Conservation (phyloP, 2,113 vertebrate genomes). For the Sander lucioperca region DNA sequence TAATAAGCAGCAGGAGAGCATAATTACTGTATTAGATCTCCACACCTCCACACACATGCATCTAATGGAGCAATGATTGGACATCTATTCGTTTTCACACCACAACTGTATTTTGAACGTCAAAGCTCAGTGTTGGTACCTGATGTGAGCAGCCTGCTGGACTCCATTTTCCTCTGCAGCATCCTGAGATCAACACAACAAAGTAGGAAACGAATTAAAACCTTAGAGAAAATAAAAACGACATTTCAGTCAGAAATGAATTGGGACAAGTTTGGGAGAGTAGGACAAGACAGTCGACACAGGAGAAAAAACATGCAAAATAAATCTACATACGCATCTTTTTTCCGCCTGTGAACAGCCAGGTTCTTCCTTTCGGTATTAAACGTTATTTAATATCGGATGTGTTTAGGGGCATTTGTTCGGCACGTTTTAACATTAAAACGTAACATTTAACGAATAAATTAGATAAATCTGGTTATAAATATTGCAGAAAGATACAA, state of each 20-base stretch:
- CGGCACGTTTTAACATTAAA: neutral
- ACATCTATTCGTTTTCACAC: neutral
- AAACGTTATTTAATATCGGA: neutral
- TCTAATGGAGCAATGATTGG: neutral
- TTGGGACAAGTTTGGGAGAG: neutral
- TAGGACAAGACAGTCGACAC: neutral
- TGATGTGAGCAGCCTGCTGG: constrained; percentile 19
- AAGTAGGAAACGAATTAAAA: neutral
- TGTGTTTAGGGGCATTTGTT: rapidly evolving
- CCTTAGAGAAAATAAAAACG: neutral
- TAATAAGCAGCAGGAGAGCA: neutral
- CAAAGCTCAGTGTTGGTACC: constrained; percentile 41
- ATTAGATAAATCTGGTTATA: neutral
- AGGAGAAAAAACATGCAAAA: neutral
- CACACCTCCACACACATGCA: neutral
- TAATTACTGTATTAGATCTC: neutral
- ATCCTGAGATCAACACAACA: constrained; percentile 20
- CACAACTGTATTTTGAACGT: neutral
- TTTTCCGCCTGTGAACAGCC: neutral
- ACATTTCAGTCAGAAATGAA: neutral
- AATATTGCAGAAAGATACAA: neutral
- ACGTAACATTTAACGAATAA: constrained; percentile 4
- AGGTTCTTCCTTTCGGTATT: neutral
- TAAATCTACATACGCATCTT: neutral
- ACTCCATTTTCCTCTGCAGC: constrained; percentile 58